Evolutionary conservation across 37 sponge, comb jelly and placozoan genomes (phyloP).

Genomic region (Tethya wilhelma): DNA sequence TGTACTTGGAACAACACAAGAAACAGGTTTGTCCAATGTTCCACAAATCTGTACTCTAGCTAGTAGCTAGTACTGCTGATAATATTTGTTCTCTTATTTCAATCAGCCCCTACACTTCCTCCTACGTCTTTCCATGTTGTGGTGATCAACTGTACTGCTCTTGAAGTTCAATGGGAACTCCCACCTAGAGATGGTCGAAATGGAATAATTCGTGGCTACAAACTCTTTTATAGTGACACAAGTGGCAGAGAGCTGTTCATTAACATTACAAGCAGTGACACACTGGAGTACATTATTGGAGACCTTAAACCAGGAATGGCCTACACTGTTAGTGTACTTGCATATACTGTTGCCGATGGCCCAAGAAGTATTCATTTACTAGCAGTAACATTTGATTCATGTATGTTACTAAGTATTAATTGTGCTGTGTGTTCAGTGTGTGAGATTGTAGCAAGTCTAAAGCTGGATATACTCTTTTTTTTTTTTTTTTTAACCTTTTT

Average conservation of each 20-base stretch:
- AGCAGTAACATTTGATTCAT: conserved; percentile 7
- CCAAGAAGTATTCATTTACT: conserved; percentile 28
- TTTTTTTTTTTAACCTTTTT: no score
- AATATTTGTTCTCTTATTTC: not conserved
- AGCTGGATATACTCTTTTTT: no score
- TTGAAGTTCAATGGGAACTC: conserved; percentile 18
- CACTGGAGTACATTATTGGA: conserved; percentile 1
- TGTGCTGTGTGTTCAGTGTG: no score
- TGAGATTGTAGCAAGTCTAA: no score
- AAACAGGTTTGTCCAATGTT: no score
- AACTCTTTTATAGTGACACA: not conserved
- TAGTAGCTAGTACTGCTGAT: no score
- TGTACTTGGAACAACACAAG: not conserved
- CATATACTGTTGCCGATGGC: conserved; percentile 45
- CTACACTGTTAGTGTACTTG: conserved; percentile 28
- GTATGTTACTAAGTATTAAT: no score
- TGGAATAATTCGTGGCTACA: conserved; percentile 37
- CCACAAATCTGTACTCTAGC: no score
- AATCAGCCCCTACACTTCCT: conserved; percentile 25
- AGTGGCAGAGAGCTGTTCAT: not conserved
- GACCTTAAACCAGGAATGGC: conserved; percentile 19
- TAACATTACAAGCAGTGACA: not conserved
- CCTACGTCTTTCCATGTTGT: conserved; percentile 25
- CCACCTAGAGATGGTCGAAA: conserved; percentile 7
- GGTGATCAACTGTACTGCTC: conserved; percentile 30